Evolutionary conservation across 2,888 invertebrate species (phyloP).

Genomic region (Harmothoe impar): DNA sequence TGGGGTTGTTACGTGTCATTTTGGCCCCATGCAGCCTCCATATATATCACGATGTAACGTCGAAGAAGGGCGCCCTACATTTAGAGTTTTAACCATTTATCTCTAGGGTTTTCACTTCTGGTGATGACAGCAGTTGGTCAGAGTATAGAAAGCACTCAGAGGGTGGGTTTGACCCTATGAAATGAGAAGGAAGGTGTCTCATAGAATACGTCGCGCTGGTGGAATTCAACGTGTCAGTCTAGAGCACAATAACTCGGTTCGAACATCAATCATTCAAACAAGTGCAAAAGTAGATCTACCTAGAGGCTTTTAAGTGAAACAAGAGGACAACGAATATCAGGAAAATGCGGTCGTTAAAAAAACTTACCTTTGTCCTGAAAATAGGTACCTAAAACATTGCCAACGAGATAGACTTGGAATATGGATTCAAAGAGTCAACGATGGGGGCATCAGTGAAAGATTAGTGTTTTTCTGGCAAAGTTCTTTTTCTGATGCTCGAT

Average conservation of each 20-base stretch:
- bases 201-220: conserved; percentile 32
- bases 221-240: conserved; percentile 55
- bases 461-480: background rate
- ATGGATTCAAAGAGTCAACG: conserved; percentile 44
- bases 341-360: conserved; percentile 21
- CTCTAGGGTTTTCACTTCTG: background rate
- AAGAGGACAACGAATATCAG: conserved; percentile 60
- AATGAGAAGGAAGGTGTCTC: conserved; percentile 60
- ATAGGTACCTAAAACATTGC: conserved; percentile 63
- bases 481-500: background rate
- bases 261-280: conserved; percentile 61
- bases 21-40: conserved; percentile 26
- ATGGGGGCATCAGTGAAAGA: conserved; percentile 18
- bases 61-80: background rate
- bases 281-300: conserved; percentile 61
- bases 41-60: conserved; percentile 14
- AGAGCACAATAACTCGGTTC: conserved; percentile 50
- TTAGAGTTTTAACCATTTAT: conserved; percentile 22
- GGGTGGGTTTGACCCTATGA: conserved; percentile 56
- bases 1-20: background rate
- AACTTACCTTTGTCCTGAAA: conserved; percentile 66
- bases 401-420: conserved; percentile 61
- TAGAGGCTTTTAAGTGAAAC: conserved; percentile 62
- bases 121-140: conserved; percentile 35
- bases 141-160: conserved; percentile 9